Conservation (phyloP, 2,113 vertebrate genomes). For the Pedionomus torquatus region DNA sequence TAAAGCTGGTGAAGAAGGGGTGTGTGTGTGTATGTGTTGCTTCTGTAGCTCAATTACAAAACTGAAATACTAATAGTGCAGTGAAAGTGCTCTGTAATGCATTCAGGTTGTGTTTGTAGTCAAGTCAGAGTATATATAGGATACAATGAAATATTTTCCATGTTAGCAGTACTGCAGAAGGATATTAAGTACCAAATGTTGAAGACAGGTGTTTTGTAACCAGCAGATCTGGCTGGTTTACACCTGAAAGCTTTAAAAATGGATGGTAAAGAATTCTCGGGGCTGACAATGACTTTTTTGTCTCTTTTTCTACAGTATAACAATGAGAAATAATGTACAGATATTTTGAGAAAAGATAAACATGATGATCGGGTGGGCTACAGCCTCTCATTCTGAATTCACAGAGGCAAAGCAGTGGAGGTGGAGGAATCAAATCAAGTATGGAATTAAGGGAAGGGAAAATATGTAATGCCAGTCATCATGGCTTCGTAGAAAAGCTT, state of each 20-base stretch:
- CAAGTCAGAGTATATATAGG: background rate
- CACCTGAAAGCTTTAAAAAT: background rate
- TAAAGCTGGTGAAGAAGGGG: background rate
- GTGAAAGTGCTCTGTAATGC: background rate
- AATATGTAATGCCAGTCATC: background rate
- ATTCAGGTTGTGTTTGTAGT: background rate
- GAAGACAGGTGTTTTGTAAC: background rate
- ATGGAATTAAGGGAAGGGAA: background rate
- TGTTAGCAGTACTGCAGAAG: background rate
- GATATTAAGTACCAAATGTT: background rate
- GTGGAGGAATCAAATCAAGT: background rate
- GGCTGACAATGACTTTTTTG: background rate
- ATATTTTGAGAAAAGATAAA: background rate
- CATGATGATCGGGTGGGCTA: fast-evolving
- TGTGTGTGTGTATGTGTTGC: background rate
- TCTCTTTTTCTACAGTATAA: background rate
- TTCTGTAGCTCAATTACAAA: background rate
- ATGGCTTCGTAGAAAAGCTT: background rate
- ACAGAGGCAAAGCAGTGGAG: background rate
- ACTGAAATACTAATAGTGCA: background rate
- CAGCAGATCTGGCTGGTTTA: background rate
- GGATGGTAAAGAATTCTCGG: background rate
- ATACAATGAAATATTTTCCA: background rate
- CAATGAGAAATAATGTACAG: background rate
- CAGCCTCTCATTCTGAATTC: background rate